Percentiles rank a stretch among this genome's conserved stretches.
Evolutionary conservation across 2,113 vertebrate species (phyloP).

Genomic region (Dolichallabes microphthalmus): DNA sequence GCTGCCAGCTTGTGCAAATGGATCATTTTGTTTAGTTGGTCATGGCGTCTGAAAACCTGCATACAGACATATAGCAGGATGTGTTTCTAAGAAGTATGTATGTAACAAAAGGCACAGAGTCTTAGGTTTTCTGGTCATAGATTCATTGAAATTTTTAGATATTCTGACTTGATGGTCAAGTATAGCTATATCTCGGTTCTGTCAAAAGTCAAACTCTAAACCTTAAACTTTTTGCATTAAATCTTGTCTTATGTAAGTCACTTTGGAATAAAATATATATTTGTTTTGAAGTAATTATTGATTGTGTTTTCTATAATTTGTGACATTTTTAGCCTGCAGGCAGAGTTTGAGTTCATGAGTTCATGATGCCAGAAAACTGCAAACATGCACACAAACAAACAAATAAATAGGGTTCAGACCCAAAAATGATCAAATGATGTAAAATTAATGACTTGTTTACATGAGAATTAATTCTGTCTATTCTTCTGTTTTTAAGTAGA

Average conservation of each 20-base stretch:
- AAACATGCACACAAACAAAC: not conserved
- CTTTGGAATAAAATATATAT: not conserved
- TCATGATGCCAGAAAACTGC: not conserved
- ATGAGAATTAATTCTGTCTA: too few species aligned
- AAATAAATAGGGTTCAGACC: not conserved
- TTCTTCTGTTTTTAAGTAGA: too few species aligned
- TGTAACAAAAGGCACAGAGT: not conserved
- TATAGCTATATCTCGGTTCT: not conserved
- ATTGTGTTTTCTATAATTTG: not conserved
- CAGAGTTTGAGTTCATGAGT: not conserved
- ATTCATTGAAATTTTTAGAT: too few species aligned
- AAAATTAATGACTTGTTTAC: too few species aligned
- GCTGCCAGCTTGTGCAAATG: not conserved
- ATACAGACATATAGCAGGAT: not conserved
- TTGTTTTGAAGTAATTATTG: not conserved
- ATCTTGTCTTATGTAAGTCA: not conserved
- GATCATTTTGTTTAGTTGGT: not conserved
- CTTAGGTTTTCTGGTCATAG: not conserved
- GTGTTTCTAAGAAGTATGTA: not conserved
- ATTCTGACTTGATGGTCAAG: not conserved
- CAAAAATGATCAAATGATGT: too few species aligned
- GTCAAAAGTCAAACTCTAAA: not conserved
- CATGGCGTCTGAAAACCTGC: not conserved
- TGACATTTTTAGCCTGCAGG: not conserved
- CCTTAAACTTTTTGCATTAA: not conserved